These are phyloP conservation scores for Parus major DNA, from an alignment of 2,113 vertebrate genomes.

Conservation along the genomic window DNA sequence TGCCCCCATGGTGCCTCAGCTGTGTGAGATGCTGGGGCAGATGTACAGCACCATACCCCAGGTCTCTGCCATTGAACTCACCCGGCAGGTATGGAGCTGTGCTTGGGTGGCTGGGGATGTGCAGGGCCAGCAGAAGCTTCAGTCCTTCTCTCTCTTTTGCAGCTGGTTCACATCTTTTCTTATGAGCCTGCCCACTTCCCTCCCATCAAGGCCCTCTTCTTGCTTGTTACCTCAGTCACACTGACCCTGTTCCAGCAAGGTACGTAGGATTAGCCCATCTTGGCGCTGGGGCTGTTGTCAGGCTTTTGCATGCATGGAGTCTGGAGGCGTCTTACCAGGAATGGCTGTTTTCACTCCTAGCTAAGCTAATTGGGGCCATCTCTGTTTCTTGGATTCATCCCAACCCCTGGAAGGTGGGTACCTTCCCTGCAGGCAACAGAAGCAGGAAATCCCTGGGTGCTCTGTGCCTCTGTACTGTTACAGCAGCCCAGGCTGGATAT, in stretches of 20 bases:
- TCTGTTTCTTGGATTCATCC: constrained; percentile 49
- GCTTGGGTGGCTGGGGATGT: background rate
- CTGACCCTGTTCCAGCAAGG: constrained; percentile 99
- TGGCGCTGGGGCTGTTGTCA: constrained; percentile 35
- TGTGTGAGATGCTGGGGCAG: constrained; percentile 98
- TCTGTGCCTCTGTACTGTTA: background rate
- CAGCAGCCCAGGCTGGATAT: background rate
- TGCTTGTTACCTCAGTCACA: constrained; percentile 96
- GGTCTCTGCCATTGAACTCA: constrained; percentile 95
- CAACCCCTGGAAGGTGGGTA: constrained; percentile 61
- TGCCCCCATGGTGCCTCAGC: constrained; percentile 96
- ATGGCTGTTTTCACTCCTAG: constrained; percentile 58
- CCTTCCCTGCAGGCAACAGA: constrained; percentile 42
- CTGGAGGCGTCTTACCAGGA: constrained; percentile 57
- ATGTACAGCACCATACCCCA: constrained; percentile 99
- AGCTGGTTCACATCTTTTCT: constrained; percentile 99
- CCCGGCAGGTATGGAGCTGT: constrained; percentile 84
- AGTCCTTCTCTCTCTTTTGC: constrained; percentile 36
- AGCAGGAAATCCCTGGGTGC: background rate
- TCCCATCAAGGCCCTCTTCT: constrained; percentile 96
- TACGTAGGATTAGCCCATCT: constrained; percentile 73
- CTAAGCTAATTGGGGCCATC: constrained; percentile 56
- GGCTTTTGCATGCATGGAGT: constrained; percentile 52
- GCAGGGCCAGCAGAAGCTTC: background rate
- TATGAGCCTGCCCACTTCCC: constrained; percentile 95